These are phyloP conservation scores for Limnephilus marmoratus DNA, from an alignment of 2,888 invertebrate species.

Conservation along the genomic window DNA sequence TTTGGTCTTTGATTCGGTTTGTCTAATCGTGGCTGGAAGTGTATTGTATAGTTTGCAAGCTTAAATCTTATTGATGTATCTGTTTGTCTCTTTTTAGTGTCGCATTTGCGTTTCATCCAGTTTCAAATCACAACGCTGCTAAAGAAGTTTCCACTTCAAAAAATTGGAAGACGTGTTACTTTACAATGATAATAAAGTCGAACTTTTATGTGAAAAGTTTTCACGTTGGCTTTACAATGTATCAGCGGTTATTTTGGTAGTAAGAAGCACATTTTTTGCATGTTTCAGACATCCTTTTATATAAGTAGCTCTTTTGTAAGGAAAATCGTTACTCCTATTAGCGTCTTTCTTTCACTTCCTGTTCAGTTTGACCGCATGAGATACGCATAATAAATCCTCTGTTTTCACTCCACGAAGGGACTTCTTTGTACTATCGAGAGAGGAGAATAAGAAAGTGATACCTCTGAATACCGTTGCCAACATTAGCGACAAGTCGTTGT, in stretches of 20 bases:
- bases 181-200: neutral
- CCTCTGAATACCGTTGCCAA: neutral
- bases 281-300: neutral
- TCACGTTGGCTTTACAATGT: neutral
- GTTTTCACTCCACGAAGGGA: neutral
- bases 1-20: no score
- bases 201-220: neutral
- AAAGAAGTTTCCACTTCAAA: no score
- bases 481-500: slow-evolving; percentile 54
- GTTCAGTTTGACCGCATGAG: neutral
- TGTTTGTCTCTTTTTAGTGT: no score
- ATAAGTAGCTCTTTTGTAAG: neutral
- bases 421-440: neutral
- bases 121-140: no score
- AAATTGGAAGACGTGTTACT: neutral
- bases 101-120: no score
- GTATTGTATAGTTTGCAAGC: no score
- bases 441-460: neutral
- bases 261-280: neutral
- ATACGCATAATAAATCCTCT: neutral
- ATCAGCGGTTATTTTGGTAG: neutral
- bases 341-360: neutral
- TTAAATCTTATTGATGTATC: no score
- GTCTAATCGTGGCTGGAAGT: no score
- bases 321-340: neutral